Evolutionary conservation across 1,140 invertebrate species (phyloP).

Genomic region (Hypothenemus hampei): DNA sequence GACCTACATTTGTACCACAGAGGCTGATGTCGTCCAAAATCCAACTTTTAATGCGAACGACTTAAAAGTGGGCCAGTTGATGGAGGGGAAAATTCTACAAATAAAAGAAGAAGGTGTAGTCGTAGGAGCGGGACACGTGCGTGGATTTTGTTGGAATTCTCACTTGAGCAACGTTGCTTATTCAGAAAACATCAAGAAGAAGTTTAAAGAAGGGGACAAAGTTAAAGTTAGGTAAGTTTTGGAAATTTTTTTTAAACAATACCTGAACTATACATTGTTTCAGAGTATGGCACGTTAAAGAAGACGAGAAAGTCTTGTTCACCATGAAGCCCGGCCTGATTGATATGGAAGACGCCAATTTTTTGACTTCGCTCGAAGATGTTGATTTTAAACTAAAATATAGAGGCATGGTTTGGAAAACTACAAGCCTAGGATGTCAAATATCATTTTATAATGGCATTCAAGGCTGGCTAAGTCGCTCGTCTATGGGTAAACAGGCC

Average conservation of each 20-base stretch:
- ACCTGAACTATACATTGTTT: too few relatives aligned
- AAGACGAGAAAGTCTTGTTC: constrained; percentile 41
- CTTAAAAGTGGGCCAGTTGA: constrained; percentile 50
- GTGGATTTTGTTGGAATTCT: constrained; percentile 43
- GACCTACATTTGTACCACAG: constrained; percentile 55
- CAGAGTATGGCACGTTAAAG: too few relatives aligned
- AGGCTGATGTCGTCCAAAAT: constrained; percentile 50
- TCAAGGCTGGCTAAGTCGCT: constrained; percentile 53
- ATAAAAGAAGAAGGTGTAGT: constrained; percentile 43
- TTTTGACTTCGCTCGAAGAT: constrained; percentile 47
- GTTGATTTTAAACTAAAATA: constrained; percentile 51
- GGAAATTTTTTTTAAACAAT: too few relatives aligned
- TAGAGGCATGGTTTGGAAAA: constrained; percentile 52
- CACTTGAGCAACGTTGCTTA: constrained; percentile 39
- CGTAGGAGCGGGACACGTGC: constrained; percentile 42
- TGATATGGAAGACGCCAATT: constrained; percentile 47
- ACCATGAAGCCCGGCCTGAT: constrained; percentile 57
- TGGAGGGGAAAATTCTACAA: constrained; percentile 47
- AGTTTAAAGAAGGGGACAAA: constrained; percentile 47
- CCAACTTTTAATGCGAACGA: constrained; percentile 49
- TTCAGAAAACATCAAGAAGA: constrained; percentile 36
- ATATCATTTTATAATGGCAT: constrained; percentile 58
- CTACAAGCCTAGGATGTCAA: constrained; percentile 48
- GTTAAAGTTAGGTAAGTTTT: constrained; percentile 46
- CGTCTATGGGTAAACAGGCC: constrained; percentile 42